Evolutionary conservation across 2,797 vertebrate genomes (phyloP), one percentile per base, ranked within the genome.

Genomic region (Syndactyla subalaris): DNA sequence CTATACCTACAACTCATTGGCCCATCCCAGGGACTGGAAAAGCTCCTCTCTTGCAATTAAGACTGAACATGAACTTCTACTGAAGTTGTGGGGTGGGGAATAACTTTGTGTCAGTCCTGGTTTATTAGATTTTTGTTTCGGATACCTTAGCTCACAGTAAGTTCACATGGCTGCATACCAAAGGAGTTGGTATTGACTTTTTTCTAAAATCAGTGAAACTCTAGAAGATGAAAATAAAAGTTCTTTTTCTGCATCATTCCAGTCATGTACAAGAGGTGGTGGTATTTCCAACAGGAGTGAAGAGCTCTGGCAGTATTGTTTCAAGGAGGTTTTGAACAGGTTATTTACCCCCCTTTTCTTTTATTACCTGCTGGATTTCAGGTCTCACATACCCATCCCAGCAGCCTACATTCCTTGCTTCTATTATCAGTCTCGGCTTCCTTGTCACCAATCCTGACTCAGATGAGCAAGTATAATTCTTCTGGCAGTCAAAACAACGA

Each of bases 21-120:
- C 43, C 51, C 92, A 94, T 94, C 80, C 63, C 62, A 85, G 51
- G 59, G 61, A 92, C 70, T 91, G 71, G 76, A 87, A 55, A 88
- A 61, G 19, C 75, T 81, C 29, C 84, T 61, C 8, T 92, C 91
- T 91, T 92, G 70, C 22, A 87, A 86, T 80, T 97, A 96, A 89
- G 93, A 66, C 52, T 57, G 38, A 92, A 63, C 19, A 83, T 66
- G 54, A 96, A 73, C 46, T 92, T 94, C 51, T 63, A 2, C 17
- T 77, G 78, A 83, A 82, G 71, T 66, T 71, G 12, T 6, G 14
- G 19, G 7, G 3, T 3, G 4, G 0, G 38, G 36, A 66, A 81
- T 70, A 65, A 52, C 66, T 79, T 79, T 29, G 46, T 89, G 55
- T 91, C 88, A 81, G 9, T 79, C 41, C 8, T 43, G 48, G 20